phyloP scores from a whole-genome alignment of 2,797 vertebrate species.

The Propithecus perrieri region DNA sequence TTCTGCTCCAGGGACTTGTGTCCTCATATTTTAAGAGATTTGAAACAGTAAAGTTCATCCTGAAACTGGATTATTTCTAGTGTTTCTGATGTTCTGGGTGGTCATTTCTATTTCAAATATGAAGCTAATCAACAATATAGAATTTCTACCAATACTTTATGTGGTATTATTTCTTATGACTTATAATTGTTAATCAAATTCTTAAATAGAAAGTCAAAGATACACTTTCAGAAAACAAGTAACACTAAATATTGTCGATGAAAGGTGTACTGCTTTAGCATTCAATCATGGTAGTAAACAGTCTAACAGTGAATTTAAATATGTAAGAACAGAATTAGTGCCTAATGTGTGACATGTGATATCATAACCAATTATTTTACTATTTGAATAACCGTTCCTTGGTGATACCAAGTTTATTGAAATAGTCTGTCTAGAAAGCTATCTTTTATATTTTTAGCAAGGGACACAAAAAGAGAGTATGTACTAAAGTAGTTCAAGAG shows the following conservation, averaged over 20 bases:
- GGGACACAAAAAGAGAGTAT: background rate
- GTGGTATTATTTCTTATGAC: background rate
- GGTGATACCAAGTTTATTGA: background rate
- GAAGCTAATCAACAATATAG: background rate
- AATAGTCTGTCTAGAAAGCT: background rate
- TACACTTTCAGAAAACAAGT: background rate
- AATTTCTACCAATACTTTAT: background rate
- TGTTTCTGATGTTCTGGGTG: background rate
- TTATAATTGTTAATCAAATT: background rate
- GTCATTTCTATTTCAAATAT: background rate
- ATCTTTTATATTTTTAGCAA: background rate
- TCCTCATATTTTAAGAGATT: constrained; percentile 3
- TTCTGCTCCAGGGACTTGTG: constrained; percentile 3
- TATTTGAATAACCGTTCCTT: background rate
- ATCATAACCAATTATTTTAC: background rate
- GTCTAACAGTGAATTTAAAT: background rate
- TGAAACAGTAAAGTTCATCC: background rate
- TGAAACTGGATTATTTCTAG: background rate
- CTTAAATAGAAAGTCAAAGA: background rate
- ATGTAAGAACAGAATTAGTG: background rate
- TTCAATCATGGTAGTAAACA: background rate
- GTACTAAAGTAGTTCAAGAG: background rate
- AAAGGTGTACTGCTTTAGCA: background rate
- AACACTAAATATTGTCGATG: background rate
- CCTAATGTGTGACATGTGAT: background rate